Evolutionary conservation across 1,140 invertebrate species (phyloP), one percentile per base, ranked within the genome.

Genomic region (Drosophila parabipectinata): DNA sequence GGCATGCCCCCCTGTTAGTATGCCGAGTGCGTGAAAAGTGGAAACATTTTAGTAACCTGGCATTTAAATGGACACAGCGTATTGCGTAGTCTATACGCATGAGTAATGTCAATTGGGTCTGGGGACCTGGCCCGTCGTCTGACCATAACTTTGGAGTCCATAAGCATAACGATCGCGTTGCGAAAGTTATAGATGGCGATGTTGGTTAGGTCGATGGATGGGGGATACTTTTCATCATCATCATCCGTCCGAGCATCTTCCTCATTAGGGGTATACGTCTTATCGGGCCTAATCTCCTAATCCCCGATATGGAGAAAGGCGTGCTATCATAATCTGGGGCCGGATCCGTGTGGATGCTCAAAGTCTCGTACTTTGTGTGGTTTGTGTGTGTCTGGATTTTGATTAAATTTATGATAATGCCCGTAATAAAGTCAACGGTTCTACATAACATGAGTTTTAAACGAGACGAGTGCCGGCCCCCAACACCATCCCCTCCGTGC

Each of bases 341-440:
- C 24, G 12, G 18, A 45, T 24, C 39, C 61, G 21, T 57, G 63
- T 50, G 34, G 67, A 50, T 76, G 61, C 41, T 55, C 61, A 39
- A 39, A 41, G 52, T 34, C 55, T 44, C 41, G 18, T n/a, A 41
- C 37, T 59, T 21, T 68, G 45, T 61, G 26, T 58, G 39, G 32
- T 51, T 45, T 57, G 52, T 48, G 47, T 61, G 59, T 69, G 52
- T 69, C 67, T 71, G 67, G 67, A 71, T 71, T 57, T 89, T 89
- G 77, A 89, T 84, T 88, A 88, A 88, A 88, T 88, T 88, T 88
- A 88, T 89, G 84, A 89, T 71, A 77, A 75, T 75, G 62, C 59
- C 76, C 55, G 66, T 59, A 81, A 81, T 69, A 75, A 83, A 71
- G 67, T 57, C 63, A 69, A 69, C 66, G 30, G 34, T 56, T 37